Evolutionary conservation across 2,113 vertebrate species (phyloP).

Genomic region (Thalassoma bifasciatum): DNA sequence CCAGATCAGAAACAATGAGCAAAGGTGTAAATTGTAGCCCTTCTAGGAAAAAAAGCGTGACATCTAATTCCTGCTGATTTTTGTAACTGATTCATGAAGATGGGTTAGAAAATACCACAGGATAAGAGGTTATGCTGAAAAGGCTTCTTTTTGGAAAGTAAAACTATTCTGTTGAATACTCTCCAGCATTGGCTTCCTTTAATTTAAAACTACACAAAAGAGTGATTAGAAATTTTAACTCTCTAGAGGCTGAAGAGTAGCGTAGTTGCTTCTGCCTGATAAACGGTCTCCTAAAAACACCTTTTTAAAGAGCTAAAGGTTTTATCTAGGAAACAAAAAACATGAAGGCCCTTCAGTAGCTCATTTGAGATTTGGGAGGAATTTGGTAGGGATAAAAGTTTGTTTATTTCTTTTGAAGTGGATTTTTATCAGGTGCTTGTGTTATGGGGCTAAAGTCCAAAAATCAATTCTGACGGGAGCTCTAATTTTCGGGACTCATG

Average conservation of each 20-base stretch:
- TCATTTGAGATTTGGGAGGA: background rate
- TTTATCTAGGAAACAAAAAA: background rate
- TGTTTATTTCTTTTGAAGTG: too few relatives aligned
- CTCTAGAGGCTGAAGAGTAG: conserved; percentile 11
- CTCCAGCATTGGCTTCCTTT: conserved; percentile 5
- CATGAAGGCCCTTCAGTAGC: background rate
- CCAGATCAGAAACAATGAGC: conserved; percentile 39
- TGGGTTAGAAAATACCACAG: conserved; percentile 8
- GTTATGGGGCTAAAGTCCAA: too few relatives aligned
- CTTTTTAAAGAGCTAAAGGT: background rate
- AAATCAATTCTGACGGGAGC: too few relatives aligned
- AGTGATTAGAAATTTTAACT: conserved; percentile 25
- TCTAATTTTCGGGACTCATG: too few relatives aligned
- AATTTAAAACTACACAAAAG: conserved; percentile 18
- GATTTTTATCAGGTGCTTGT: too few relatives aligned
- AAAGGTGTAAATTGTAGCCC: conserved; percentile 33
- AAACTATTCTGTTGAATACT: conserved; percentile 2
- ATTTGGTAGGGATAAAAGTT: too few relatives aligned
- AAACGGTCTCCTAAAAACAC: conserved; percentile 2
- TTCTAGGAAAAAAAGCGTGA: conserved; percentile 28
- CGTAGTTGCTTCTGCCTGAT: conserved; percentile 5
- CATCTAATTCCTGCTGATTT: conserved; percentile 55
- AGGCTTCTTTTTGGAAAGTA: conserved; percentile 19
- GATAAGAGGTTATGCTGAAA: conserved; percentile 37
- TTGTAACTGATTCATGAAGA: conserved; percentile 32